Evolutionary conservation across 2,888 invertebrate species (phyloP).

Genomic region (Dryobotodes eremita): DNA sequence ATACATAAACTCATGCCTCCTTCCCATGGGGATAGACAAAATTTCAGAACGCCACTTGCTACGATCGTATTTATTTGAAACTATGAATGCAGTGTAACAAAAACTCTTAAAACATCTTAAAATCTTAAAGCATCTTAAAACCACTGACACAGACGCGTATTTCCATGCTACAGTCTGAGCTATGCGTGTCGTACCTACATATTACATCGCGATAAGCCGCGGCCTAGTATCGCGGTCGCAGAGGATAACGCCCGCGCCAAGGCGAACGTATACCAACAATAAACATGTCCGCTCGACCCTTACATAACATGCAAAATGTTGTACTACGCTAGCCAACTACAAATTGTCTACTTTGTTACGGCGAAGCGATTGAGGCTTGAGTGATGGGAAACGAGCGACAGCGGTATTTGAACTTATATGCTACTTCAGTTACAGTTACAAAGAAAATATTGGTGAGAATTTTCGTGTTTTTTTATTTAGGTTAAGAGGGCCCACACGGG

Average conservation of each 20-base stretch:
- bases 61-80: no score
- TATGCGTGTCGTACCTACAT: constrained; percentile 51
- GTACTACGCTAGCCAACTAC: constrained; percentile 70
- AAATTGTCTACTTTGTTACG: constrained; percentile 66
- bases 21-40: no score
- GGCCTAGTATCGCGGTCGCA: constrained; percentile 78
- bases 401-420: constrained; percentile 4
- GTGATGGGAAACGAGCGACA: constrained; percentile 31
- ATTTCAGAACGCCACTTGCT: no score
- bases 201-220: constrained; percentile 76
- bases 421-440: not conserved
- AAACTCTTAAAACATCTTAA: no score
- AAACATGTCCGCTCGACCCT: constrained; percentile 77
- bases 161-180: constrained; percentile 12
- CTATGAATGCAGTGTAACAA: constrained; percentile 1
- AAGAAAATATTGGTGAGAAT: not conserved
- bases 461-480: not conserved
- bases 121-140: not conserved
- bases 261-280: constrained; percentile 80
- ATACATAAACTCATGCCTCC: no score
- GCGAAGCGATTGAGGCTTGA: constrained; percentile 38
- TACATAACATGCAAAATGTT: constrained; percentile 78
- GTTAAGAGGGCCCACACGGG: no score
- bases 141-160: constrained; percentile 27
- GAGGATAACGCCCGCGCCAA: constrained; percentile 87